Evolutionary conservation across 2,113 vertebrate species (phyloP), one percentile per base, ranked within the genome.

Genomic region (Paedocypris sp.): DNA sequence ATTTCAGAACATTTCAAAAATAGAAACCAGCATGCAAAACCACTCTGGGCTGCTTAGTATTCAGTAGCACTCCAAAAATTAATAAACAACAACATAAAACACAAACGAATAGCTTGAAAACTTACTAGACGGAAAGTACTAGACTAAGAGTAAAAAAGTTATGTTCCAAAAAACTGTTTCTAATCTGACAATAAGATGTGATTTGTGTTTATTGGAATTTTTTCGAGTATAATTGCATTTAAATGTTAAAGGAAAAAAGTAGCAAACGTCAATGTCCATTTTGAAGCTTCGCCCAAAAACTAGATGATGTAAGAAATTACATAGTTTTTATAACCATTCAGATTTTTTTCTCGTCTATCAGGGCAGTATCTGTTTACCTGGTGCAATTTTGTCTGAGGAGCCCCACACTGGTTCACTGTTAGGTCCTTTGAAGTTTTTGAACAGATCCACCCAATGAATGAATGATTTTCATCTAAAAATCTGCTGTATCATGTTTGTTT

Each of bases 1-100:
- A 77, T 93, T 92, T 91, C 91, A 90, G 88, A 89, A 90, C 91
- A 90, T 91, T 88, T 92, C 90, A 94, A 92, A 95, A 98, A 98
- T 97, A 97, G 93, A 89, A 93, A 86, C 87, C 86, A 84, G 83
- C 86, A 91, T 93, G 92, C 89, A 88, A 79, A 93, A 92, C 88
- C 84, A 87, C 87, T 88, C 87, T 80, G 72, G 71, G 77, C 85
- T 85, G 77, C 85, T 92, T 91, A 91, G 90, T 90, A 91, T 92
- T 89, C 90, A 91, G 89, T 88, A 71, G 60, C 76, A 77, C 67
- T 73, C 64, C 67, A 54, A 68, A n/a, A 71, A 75, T 63, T 46
- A 70, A 59, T 39, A 64, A 73, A 73, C 53, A 63, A 49, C 65
- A 62, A 54, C 58, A 64, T 73, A 76, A 80, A 80, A 77, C 47